These are phyloP conservation scores for Sturnira hondurensis DNA, from an alignment of 2,113 vertebrate species.

Conservation along the genomic window DNA sequence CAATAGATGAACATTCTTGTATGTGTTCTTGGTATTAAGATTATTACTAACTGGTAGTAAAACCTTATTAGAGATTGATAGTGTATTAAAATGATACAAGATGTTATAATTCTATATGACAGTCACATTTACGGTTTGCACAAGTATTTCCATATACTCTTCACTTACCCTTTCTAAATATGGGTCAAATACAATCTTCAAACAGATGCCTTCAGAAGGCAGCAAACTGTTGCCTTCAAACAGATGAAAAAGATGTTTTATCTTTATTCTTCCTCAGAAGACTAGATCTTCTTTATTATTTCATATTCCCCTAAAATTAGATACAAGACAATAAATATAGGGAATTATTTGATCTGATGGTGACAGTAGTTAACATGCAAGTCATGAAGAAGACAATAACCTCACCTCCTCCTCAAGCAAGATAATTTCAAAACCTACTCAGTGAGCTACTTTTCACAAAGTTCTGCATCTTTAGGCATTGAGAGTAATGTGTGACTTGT, in stretches of 20 bases:
- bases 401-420: background rate
- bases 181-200: background rate
- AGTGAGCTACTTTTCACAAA: background rate
- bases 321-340: background rate
- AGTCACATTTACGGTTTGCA: slow-evolving; percentile 41
- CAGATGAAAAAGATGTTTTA: background rate
- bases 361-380: background rate
- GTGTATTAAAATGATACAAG: slow-evolving; percentile 18
- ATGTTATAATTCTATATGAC: slow-evolving; percentile 44
- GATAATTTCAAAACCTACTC: background rate
- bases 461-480: background rate
- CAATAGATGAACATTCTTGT: slow-evolving; percentile 51
- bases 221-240: background rate
- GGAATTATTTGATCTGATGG: background rate
- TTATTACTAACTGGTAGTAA: slow-evolving; percentile 42
- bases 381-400: background rate
- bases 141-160: background rate
- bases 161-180: slow-evolving; percentile 12
- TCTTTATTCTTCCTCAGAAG: background rate
- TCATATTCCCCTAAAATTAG: background rate
- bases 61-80: slow-evolving; percentile 46
- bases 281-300: background rate
- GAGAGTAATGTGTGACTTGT: background rate
- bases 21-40: slow-evolving; percentile 3
- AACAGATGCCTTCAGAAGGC: no score